Base-by-base conservation (phyloP, 92 coral and sea anemone species). In the Zoanthus gigantus region DNA sequence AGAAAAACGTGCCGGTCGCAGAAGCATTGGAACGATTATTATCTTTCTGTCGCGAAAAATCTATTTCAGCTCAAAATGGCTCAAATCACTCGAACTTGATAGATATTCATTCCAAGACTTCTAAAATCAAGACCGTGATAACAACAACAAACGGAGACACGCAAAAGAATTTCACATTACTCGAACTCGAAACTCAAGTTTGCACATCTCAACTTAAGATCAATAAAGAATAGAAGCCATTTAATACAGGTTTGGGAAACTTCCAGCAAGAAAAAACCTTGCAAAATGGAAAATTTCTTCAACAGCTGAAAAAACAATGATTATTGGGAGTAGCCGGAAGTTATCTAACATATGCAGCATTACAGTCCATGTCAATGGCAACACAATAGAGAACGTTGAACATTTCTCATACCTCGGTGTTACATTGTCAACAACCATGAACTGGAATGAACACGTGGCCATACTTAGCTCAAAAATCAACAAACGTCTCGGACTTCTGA, bases 1-100 rank as follows among this genome's bases (percentile, higher is more conserved):
- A 42, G 63, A 74, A 74, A n/a, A 72, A 57, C 45, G 89, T 74
- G 89, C 82, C 57, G 82, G 82, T 57, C 82, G 81, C 52, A 85
- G 88, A 69, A 85, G 31, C 54, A 74, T 74, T 85, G 17, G 73
- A 57, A 85, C 82, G 32, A 85, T 57, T 74, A 74, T 85, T 3
- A 23, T 85, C 89, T 63, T 28, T 34, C 28, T 71, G 76, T 34
- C 57, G 44, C 46, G 74, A 17, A 73, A 73, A 42, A 42, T 45
- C 77, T 45, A 42, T 73, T 73, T 73, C 77, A 73, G 77, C 77
- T 73, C 18, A 14, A 73, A 73, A 73, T 73, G 77, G 77, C 77
- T 45, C 30, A 73, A 73, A 73, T 73, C 18, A 15, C 14, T 71
- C 75, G 75, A 71, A 71, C 48, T 71, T 71, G 32, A 18, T 67